Percentiles rank a stretch among this genome's conserved stretches.
Conservation (phyloP, 1,140 invertebrate species). For the Eumaeus atala region DNA sequence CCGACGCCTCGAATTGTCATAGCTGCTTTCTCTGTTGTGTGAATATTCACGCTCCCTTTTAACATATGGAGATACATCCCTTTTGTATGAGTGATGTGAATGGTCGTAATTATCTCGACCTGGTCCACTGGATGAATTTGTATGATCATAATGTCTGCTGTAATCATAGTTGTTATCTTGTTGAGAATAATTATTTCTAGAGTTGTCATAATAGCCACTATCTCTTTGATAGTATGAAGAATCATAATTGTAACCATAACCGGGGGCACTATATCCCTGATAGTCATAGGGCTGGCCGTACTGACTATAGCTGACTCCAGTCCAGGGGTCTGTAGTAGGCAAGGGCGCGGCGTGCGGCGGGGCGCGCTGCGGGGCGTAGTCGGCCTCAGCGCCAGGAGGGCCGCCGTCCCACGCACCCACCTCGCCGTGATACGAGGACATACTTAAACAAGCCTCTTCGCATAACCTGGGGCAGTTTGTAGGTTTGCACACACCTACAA, state of each 20-base stretch:
- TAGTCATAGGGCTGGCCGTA: constrained; percentile 60
- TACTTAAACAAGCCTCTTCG: constrained; percentile 62
- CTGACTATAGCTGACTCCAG: constrained; percentile 64
- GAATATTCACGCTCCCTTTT: constrained; percentile 42
- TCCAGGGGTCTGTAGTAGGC: constrained; percentile 69
- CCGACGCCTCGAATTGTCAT: constrained; percentile 35
- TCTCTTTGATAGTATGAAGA: constrained; percentile 50
- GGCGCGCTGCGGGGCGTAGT: constrained; percentile 47
- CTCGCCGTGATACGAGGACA: constrained; percentile 65
- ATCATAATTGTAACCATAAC: constrained; percentile 56
- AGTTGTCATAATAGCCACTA: constrained; percentile 43
- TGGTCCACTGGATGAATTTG: constrained; percentile 32
- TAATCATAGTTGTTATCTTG: constrained; percentile 38
- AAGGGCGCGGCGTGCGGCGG: constrained; percentile 36
- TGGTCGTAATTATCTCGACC: constrained; percentile 28
- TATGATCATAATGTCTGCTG: constrained; percentile 26
- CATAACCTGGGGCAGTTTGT: constrained; percentile 73
- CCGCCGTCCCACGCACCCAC: constrained; percentile 67
- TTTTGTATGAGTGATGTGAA: constrained; percentile 32
- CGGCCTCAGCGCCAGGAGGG: constrained; percentile 63
- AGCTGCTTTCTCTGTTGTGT: constrained; percentile 46
- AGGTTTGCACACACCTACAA: constrained; percentile 75
- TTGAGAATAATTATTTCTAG: constrained; percentile 33
- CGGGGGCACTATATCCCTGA: constrained; percentile 40
- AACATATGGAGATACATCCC: constrained; percentile 49